Conservation (phyloP, 2,113 vertebrate genomes). For the Tautogolabrus adspersus region DNA sequence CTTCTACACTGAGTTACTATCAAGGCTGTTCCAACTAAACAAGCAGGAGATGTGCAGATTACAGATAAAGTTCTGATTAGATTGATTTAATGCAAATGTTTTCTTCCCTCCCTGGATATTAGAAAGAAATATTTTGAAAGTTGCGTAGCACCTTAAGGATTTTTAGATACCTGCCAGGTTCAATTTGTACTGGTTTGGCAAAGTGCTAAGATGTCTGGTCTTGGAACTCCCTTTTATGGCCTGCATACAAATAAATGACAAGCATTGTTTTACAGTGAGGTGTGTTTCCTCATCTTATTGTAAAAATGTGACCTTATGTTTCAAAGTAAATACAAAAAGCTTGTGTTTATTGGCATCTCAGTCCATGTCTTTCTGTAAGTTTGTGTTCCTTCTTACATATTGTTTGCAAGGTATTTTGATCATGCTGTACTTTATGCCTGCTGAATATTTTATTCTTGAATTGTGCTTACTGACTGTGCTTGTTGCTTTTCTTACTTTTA, state of each 20-base stretch:
- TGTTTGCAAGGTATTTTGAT: too few relatives aligned
- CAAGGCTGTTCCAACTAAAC: slow-evolving; percentile 3
- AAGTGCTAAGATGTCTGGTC: slow-evolving; percentile 8
- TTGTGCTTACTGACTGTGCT: too few relatives aligned
- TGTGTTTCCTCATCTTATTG: neutral
- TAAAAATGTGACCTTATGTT: slow-evolving; percentile 1
- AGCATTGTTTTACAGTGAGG: neutral
- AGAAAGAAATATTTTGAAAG: slow-evolving; percentile 49
- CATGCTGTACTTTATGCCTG: too few relatives aligned
- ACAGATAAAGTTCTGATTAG: slow-evolving; percentile 38
- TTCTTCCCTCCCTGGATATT: slow-evolving; percentile 14
- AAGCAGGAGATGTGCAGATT: slow-evolving; percentile 33
- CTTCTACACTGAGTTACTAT: slow-evolving; percentile 49
- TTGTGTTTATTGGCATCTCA: too few relatives aligned
- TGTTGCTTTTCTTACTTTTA: too few relatives aligned
- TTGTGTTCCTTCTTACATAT: too few relatives aligned
- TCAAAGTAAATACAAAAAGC: neutral
- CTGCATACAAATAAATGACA: neutral
- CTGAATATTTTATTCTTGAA: too few relatives aligned
- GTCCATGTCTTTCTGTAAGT: too few relatives aligned
- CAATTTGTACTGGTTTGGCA: slow-evolving; percentile 8
- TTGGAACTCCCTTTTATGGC: neutral
- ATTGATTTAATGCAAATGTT: slow-evolving; percentile 9
- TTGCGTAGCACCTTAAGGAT: slow-evolving; percentile 53
- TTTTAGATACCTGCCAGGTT: slow-evolving; percentile 18